Evolutionary conservation across 2,888 invertebrate genomes (phyloP), one percentile per base, ranked within the genome.

Genomic region (Halocaridina rubra): DNA sequence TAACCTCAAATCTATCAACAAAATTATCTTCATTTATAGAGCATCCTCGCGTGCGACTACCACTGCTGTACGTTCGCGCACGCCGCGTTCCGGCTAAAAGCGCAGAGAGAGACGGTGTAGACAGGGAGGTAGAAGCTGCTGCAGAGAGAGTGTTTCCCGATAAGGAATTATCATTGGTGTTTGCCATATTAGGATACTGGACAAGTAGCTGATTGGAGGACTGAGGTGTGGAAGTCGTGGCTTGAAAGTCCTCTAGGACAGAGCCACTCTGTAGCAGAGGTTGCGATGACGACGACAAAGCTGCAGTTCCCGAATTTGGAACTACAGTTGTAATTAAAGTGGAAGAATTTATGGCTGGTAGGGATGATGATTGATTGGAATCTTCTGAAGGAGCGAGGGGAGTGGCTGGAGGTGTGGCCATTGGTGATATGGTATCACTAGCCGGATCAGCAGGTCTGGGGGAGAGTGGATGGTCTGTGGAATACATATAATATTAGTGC

Each of bases 401-500:
- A 13, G 87, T 87, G 77, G 81, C 79, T 8, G 87, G 87, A n/a
- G 87, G 87, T n/a, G 87, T 85, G 27, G 85, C 87, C 27, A 87
- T 33, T 24, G 85, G 85, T 16, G 87, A 87, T 29, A 82, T 80
- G 16, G 84, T 80, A 75, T 84, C 82, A 64, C 81, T 78, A 33
- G 85, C 80, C 19, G 86, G 80, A 64, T 86, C 86, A 24, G 80
- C 71, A 1, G 79, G 82, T 4, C 85, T 69, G 8, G 87, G 87
- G 13, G 87, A 87, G 29, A 85, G 59, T 27, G 87, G 87, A 57
- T 87, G 81, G 69, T 87, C 87, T 87, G 87, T 27, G 72, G 72
- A 30, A n/a, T n/a, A n/a, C n/a, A n/a, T n/a, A n/a, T n/a, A n/a
- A n/a, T n/a, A n/a, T n/a, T n/a, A n/a, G n/a, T n/a, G n/a, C n/a